Evolutionary conservation across 2,797 vertebrate genomes (phyloP), one percentile per base, ranked within the genome.

Genomic region (Ctenosaura bakeri): DNA sequence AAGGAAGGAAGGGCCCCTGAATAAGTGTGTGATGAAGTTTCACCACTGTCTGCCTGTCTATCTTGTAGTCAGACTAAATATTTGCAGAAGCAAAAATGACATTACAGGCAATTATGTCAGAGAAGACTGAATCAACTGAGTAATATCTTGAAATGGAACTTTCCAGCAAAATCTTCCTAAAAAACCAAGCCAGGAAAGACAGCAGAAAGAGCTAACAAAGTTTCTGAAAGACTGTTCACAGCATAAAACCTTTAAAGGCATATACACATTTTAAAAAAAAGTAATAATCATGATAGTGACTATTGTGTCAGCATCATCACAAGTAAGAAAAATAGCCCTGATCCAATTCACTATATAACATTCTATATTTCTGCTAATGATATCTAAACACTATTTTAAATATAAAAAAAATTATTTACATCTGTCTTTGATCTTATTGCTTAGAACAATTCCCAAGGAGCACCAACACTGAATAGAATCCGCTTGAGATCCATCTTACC

Each of bases 401-500:
- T 38, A 86, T n/a, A 54, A 14, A n/a, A n/a, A 24, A 12, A 7
- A 1, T 54, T 20, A 56, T 73, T 8, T 56, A 80, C 26, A 54
- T 6, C 22, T 26, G 29, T 52, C 50, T 56, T 74, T 76, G 38
- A 4, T 46, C 62, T 10, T 71, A 71, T 29, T 71, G 14, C 14
- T 69, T 80, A 81, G 64, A 82, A 82, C 8, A 82, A 82, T 38
- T 56, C 50, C 54, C 35, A 81, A 6, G 18, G 8, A 12, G 35
- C 66, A 73, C 7, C n/a, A 50, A 14, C 46, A 73, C 1, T 32
- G 0, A 20, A 46, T 8, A 32, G 52, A 66, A 85, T 4, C 62
- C 1, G 24, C 59, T 79, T n/a, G 29, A 77, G 35, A 56, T 76
- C 16, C 38, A 35, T 77, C 98, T 97, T 96, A 99, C 99, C 99